Evolutionary conservation across 2,113 vertebrate species (phyloP), one percentile per base, ranked within the genome.

Genomic region (Nibea albiflora): DNA sequence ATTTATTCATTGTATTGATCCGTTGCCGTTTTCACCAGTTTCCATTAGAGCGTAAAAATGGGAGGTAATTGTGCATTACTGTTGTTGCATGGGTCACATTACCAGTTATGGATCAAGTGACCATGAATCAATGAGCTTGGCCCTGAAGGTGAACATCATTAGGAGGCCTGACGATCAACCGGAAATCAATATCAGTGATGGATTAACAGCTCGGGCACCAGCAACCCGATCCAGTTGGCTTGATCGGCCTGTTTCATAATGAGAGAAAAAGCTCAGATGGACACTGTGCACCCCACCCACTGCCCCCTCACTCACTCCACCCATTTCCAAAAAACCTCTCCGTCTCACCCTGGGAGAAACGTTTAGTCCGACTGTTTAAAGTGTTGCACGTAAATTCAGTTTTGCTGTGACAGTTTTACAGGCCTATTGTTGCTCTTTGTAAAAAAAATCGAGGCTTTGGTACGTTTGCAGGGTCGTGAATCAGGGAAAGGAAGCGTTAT

Each of bases 111-210:
- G 90, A 91, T 93, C 87, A 80, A 76, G 66, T 53, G 46, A 76
- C 67, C 47, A 9, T 70, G 67, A 83, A 89, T 93, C 85, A 80
- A 90, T 93, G 63, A 57, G 67, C 65, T 44, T 77, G 76, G 85
- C 88, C 93, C 90, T 79, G 76, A 87, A 92, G 91, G 91, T 92
- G 91, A 90, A 84, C 76, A 67, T 85, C 84, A 89, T 94, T 89
- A 91, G 83, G 58, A 62, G 76, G 52, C 71, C 79, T 74, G 78
- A 63, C 62, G 49, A 88, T 92, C 87, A 86, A 88, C 28, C 62
- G 73, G 80, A 85, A 89, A 90, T 89, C 89, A 62, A 93, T 91
- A 82, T 81, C 42, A 5, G 22, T 89, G 90, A 92, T 90, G 85
- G 85, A 92, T 94, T 87, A 82, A 74, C 78, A 78, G 72, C 24